Percentiles rank a stretch among this genome's conserved stretches.
Conservation (phyloP, 1,140 invertebrate species). For the Drosophila kohkoa region DNA sequence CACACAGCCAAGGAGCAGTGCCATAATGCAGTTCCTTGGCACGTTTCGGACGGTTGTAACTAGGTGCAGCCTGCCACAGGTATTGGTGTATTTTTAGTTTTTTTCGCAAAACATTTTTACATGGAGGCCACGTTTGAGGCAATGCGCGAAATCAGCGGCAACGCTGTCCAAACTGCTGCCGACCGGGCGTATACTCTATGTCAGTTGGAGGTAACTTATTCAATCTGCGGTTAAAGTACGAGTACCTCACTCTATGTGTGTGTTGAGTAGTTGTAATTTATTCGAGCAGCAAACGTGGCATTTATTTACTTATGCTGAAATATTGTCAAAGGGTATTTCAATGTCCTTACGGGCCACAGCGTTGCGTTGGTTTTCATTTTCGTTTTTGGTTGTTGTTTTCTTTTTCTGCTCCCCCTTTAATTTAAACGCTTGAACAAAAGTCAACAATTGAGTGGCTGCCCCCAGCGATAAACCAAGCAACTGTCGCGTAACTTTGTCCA, state of each 20-base stretch:
- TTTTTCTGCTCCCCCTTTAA: slow-evolving; percentile 47
- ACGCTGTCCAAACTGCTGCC: background rate
- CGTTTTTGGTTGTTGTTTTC: slow-evolving; percentile 14
- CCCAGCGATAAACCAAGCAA: slow-evolving; percentile 78
- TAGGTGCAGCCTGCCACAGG: slow-evolving; percentile 44
- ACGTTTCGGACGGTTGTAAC: slow-evolving; percentile 56
- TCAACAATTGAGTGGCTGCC: slow-evolving; percentile 77
- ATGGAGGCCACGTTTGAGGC: slow-evolving; percentile 47
- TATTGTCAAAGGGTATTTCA: slow-evolving; percentile 32
- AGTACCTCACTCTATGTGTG: background rate
- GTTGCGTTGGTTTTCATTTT: too few species aligned
- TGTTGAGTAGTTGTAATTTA: slow-evolving; percentile 5
- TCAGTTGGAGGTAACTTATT: background rate
- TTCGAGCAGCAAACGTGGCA: slow-evolving; percentile 5
- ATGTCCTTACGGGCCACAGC: slow-evolving; percentile 5
- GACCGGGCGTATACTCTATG: slow-evolving; percentile 15
- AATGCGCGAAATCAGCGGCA: slow-evolving; percentile 39
- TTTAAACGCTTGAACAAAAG: slow-evolving; percentile 70
- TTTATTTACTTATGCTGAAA: slow-evolving; percentile 8
- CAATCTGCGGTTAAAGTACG: background rate
- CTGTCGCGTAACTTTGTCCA: slow-evolving; percentile 82
- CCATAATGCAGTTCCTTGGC: slow-evolving; percentile 68
- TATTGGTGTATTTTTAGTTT: slow-evolving; percentile 40
- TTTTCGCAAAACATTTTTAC: slow-evolving; percentile 14
- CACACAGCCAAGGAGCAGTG: slow-evolving; percentile 46